These are phyloP conservation scores for Acrocera orbiculus DNA, from an alignment of 2,888 invertebrate species.

Conservation along the genomic window DNA sequence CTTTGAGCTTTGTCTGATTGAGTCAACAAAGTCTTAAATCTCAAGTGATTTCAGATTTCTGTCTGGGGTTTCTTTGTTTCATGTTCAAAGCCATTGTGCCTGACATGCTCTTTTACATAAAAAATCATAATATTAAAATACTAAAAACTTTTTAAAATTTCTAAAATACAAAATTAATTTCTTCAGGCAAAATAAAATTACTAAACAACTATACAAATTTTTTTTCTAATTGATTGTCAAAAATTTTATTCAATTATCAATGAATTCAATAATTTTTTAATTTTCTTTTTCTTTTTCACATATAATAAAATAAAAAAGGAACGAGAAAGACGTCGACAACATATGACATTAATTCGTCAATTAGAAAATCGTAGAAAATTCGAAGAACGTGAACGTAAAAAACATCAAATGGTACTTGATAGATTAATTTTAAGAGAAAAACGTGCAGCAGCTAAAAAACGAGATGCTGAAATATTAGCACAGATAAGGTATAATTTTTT, in stretches of 20 bases:
- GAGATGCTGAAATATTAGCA: slow-evolving; percentile 50
- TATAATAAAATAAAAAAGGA: slow-evolving; percentile 38
- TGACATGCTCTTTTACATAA: too few relatives aligned
- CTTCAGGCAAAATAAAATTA: too few relatives aligned
- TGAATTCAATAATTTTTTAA: background rate
- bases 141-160: too few relatives aligned
- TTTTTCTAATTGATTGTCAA: too few relatives aligned
- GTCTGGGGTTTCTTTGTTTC: too few relatives aligned
- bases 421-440: slow-evolving; percentile 71
- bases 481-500: slow-evolving; percentile 35
- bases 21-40: too few relatives aligned
- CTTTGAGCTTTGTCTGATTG: too few relatives aligned
- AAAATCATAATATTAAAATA: too few relatives aligned
- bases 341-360: slow-evolving; percentile 74
- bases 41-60: too few relatives aligned
- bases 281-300: background rate
- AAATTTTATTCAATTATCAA: background rate
- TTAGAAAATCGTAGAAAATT: slow-evolving; percentile 70
- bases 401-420: slow-evolving; percentile 54
- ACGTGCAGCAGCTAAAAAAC: slow-evolving; percentile 52
- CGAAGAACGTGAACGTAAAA: slow-evolving; percentile 63
- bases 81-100: too few relatives aligned
- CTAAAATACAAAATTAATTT: too few relatives aligned
- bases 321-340: slow-evolving; percentile 74
- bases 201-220: too few relatives aligned